A percentile compares a stretch with the other conserved stretches of the same genome.
These are phyloP conservation scores for Rhabditoides inermis DNA, from an alignment of 2,888 invertebrate genomes.

Conservation along the genomic window DNA sequence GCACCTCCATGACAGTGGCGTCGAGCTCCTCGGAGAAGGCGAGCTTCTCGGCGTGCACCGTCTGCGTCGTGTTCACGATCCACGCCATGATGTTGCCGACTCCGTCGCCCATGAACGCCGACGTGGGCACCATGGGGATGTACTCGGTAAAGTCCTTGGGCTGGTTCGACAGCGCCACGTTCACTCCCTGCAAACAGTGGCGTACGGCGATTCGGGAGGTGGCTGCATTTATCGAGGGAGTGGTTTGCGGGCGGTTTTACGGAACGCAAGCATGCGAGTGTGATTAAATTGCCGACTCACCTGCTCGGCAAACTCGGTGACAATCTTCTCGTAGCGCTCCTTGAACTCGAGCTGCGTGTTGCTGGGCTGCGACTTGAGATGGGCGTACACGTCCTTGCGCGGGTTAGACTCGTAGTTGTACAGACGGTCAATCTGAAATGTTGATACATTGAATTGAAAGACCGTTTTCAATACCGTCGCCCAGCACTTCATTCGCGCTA, in stretches of 20 bases:
- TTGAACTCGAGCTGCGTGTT: constrained; percentile 90
- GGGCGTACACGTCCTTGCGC: constrained; percentile 81
- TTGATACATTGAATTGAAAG: neutral
- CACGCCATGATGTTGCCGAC: constrained; percentile 84
- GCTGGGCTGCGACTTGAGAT: constrained; percentile 74
- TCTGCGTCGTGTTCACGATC: constrained; percentile 85
- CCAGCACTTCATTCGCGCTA: neutral
- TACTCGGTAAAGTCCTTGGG: constrained; percentile 87
- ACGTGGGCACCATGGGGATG: constrained; percentile 90
- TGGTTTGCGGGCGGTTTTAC: too few species aligned
- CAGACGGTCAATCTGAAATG: constrained; percentile 60
- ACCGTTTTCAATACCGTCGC: too few species aligned
- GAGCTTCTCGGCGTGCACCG: constrained; percentile 75
- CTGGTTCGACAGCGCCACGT: constrained; percentile 87
- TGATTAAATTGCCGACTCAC: constrained; percentile 52
- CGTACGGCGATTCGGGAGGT: neutral
- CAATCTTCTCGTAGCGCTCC: constrained; percentile 75
- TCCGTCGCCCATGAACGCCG: constrained; percentile 92
- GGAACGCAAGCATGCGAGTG: neutral
- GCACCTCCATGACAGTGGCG: constrained; percentile 59
- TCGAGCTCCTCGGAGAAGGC: constrained; percentile 82
- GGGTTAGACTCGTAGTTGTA: constrained; percentile 82
- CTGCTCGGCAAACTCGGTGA: constrained; percentile 87
- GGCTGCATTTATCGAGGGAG: too few species aligned
- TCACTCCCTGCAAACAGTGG: constrained; percentile 72